A percentile compares a stretch with the other conserved stretches of the same genome.
phyloP scores from a whole-genome alignment of 2,113 vertebrate species.

The Nyctereutes procyonoides region DNA sequence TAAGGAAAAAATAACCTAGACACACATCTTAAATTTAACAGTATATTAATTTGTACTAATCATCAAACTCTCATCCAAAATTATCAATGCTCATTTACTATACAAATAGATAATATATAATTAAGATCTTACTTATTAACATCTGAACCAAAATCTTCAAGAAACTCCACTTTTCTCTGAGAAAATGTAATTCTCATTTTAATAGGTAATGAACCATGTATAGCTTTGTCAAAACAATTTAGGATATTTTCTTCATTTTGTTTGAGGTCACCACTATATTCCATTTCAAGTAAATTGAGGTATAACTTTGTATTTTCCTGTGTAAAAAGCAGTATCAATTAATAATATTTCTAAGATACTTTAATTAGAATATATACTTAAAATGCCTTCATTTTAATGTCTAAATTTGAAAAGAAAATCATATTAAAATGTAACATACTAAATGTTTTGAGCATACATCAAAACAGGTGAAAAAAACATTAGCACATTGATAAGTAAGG shows the following conservation, averaged over 20 bases:
- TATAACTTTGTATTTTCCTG: conserved; percentile 96
- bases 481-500: neutral
- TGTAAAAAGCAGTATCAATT: conserved; percentile 67
- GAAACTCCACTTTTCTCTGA: conserved; percentile 98
- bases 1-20: conserved; percentile 22
- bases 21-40: conserved; percentile 44
- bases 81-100: conserved; percentile 23
- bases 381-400: conserved; percentile 39
- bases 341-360: conserved; percentile 47
- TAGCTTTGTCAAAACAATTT: conserved; percentile 94
- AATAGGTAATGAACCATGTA: conserved; percentile 91
- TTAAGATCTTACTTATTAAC: conserved; percentile 92
- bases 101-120: conserved; percentile 53
- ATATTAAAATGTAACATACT: conserved; percentile 34
- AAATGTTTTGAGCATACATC: neutral
- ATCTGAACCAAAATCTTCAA: conserved; percentile 98
- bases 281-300: conserved; percentile 97
- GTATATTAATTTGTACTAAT: neutral
- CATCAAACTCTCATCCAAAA: conserved; percentile 59
- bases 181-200: conserved; percentile 96
- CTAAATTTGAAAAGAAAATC: conserved; percentile 8
- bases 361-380: conserved; percentile 45
- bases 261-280: conserved; percentile 94
- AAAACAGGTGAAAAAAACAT: neutral
- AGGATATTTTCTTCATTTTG: conserved; percentile 96